A percentile compares a stretch with the other conserved stretches of the same genome.
Evolutionary conservation across 2,113 vertebrate species (phyloP).

Genomic region (Hystrix cristata): DNA sequence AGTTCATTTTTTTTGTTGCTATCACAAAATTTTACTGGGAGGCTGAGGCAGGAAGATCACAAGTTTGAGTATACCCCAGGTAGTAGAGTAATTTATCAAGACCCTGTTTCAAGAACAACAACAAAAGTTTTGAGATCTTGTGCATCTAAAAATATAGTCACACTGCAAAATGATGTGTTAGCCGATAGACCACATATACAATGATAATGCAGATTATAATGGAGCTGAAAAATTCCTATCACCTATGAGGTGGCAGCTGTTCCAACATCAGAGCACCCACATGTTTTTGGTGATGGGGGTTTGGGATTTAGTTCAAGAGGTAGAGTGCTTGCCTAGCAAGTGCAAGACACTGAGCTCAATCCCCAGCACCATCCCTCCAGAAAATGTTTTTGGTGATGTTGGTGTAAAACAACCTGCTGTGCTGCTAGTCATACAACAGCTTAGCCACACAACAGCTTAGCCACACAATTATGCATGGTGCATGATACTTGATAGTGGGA

Average conservation of each 20-base stretch:
- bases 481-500: not conserved
- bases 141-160: constrained; percentile 22
- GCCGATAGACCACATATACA: not conserved
- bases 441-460: not conserved
- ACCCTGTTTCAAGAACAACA: not conserved
- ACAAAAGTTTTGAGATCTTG: not conserved
- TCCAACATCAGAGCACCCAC: not conserved
- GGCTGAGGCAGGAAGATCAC: not conserved
- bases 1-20: not conserved
- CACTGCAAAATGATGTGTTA: not conserved
- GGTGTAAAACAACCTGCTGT: not conserved
- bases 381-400: not conserved
- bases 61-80: not conserved
- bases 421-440: not conserved
- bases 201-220: not conserved
- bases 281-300: not conserved
- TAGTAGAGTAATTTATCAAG: not conserved
- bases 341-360: no score
- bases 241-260: not conserved
- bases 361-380: no score
- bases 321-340: no score
- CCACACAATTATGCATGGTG: no score
- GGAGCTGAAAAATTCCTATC: not conserved
- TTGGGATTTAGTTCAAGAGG: no score
- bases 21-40: not conserved